These are phyloP conservation scores for Microctenopoma steveboyesi DNA, from an alignment of 2,797 vertebrate species.

Conservation along the genomic window DNA sequence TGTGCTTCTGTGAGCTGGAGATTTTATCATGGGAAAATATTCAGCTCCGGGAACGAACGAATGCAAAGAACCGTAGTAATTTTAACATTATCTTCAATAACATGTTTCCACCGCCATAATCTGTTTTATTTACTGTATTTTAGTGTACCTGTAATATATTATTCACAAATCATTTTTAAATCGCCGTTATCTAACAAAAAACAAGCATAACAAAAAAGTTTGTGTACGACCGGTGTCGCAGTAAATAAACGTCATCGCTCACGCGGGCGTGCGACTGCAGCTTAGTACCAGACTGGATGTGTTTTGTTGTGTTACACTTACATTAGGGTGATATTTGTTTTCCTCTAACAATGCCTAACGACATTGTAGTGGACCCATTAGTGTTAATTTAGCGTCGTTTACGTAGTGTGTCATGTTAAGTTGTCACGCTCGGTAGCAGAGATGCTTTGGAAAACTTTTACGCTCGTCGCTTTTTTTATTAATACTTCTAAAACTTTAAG, in stretches of 20 bases:
- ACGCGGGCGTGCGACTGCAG: conserved; percentile 29
- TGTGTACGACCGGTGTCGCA: conserved; percentile 48
- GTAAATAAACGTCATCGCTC: conserved; percentile 38
- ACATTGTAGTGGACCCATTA: too few species aligned
- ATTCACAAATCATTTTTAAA: too few species aligned
- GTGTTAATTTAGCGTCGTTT: neutral
- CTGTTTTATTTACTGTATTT: neutral
- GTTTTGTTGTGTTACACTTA: neutral
- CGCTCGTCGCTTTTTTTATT: conserved; percentile 38
- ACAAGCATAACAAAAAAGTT: too few species aligned
- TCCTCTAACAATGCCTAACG: too few species aligned
- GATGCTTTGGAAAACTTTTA: conserved; percentile 31
- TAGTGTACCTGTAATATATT: too few species aligned
- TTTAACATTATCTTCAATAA: too few species aligned
- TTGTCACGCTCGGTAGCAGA: conserved; percentile 6
- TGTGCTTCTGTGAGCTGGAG: too few species aligned
- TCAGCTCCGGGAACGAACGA: too few species aligned
- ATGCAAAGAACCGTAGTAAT: too few species aligned
- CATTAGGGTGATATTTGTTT: accelerated
- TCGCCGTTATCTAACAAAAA: too few species aligned
- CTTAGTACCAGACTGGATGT: neutral
- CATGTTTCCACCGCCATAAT: too few species aligned
- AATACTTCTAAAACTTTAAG: neutral
- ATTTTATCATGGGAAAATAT: too few species aligned
- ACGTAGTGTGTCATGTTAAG: neutral